Evolutionary conservation across 92 coral and sea anemone genomes (phyloP).

Genomic region (Ricordea florida): DNA sequence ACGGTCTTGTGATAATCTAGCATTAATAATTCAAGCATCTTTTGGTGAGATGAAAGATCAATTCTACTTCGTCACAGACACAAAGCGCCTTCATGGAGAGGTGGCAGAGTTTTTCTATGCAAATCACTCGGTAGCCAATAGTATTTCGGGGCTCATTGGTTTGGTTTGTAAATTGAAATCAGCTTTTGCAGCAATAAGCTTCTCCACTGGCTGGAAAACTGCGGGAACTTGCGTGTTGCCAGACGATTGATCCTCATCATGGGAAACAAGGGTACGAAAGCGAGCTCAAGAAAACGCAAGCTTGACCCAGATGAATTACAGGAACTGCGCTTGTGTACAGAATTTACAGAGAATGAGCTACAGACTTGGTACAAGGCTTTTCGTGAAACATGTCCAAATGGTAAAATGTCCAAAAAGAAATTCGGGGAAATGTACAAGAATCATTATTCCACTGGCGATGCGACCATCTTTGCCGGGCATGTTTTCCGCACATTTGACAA

Average conservation of each 20-base stretch:
- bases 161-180: slow-evolving; percentile 15
- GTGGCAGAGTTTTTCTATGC: slow-evolving; percentile 55
- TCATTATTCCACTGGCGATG: slow-evolving; percentile 88
- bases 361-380: slow-evolving; percentile 93
- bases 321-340: slow-evolving; percentile 88
- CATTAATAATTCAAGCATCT: slow-evolving; percentile 20
- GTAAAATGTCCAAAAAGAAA: slow-evolving; percentile 92
- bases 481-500: slow-evolving; percentile 98
- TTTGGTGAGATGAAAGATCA: neutral
- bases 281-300: slow-evolving; percentile 55
- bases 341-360: slow-evolving; percentile 88
- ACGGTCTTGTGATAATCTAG: neutral
- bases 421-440: slow-evolving; percentile 91
- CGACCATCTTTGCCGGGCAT: slow-evolving; percentile 91
- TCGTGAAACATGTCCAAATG: slow-evolving; percentile 91
- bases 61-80: slow-evolving; percentile 12
- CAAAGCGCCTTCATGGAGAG: slow-evolving; percentile 7
- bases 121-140: slow-evolving; percentile 73
- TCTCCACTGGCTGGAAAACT: slow-evolving; percentile 4
- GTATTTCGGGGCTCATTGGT: neutral
- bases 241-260: neutral
- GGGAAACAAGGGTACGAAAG: slow-evolving; percentile 35
- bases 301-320: slow-evolving; percentile 80
- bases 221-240: neutral
- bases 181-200: slow-evolving; percentile 9